Percentiles rank a stretch among this genome's conserved stretches.
phyloP scores from a whole-genome alignment of 2,888 invertebrate genomes.

The Orthosia cruda region DNA sequence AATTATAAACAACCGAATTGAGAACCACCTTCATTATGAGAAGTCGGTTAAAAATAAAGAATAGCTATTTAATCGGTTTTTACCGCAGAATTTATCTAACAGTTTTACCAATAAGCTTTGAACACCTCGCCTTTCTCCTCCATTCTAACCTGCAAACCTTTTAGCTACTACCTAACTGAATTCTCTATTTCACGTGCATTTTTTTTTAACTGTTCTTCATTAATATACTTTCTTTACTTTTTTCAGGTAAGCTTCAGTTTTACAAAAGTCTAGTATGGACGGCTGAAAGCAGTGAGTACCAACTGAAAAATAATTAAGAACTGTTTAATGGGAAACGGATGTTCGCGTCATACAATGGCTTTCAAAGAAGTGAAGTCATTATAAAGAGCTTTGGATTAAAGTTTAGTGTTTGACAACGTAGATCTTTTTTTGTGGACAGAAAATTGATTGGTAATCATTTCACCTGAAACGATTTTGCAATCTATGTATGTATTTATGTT shows the following conservation, averaged over 20 bases:
- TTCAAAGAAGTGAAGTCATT: conserved; percentile 18
- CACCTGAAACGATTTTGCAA: too few relatives aligned
- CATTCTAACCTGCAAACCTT: not conserved
- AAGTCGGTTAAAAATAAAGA: too few relatives aligned
- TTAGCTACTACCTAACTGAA: not conserved
- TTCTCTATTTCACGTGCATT: not conserved
- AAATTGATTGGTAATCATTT: not conserved
- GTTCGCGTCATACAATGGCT: conserved; percentile 10
- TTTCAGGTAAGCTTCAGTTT: conserved; percentile 64
- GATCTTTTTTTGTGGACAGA: not conserved
- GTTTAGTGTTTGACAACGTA: not conserved
- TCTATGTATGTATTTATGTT: too few relatives aligned
- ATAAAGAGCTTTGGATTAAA: not conserved
- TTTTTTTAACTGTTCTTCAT: conserved; percentile 2
- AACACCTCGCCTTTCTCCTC: too few relatives aligned
- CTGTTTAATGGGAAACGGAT: conserved; percentile 13
- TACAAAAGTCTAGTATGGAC: conserved; percentile 1
- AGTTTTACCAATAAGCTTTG: too few relatives aligned
- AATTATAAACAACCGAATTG: too few relatives aligned
- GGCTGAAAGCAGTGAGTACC: conserved; percentile 52
- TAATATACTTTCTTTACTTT: conserved; percentile 34
- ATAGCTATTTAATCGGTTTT: too few relatives aligned
- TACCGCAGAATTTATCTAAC: too few relatives aligned
- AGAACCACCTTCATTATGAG: too few relatives aligned
- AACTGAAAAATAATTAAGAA: conserved; percentile 28